Evolutionary conservation across 2,888 invertebrate genomes (phyloP).

Genomic region (Chrysotoxum bicinctum): DNA sequence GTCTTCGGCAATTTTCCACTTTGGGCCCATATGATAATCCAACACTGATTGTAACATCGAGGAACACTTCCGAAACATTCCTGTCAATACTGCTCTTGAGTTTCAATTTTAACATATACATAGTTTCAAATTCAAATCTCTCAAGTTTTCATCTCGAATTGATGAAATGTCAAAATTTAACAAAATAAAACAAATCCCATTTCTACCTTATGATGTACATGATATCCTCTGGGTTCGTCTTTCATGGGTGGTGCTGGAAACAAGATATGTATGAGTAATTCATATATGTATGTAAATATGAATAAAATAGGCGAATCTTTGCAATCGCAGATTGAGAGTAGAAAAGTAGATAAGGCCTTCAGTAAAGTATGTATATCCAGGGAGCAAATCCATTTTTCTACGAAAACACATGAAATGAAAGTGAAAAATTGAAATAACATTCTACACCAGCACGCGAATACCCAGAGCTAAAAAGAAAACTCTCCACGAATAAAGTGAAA

Average conservation of each 20-base stretch:
- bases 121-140: too few species aligned
- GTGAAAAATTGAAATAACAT: slow-evolving; percentile 62
- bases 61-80: too few species aligned
- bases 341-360: neutral
- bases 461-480: slow-evolving; percentile 12
- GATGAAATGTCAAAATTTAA: neutral
- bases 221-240: neutral
- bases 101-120: too few species aligned
- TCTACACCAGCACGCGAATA: slow-evolving; percentile 33
- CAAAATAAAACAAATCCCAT: neutral
- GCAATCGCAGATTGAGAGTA: slow-evolving; percentile 6
- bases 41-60: too few species aligned
- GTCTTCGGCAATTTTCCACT: too few species aligned
- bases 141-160: neutral
- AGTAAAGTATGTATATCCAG: neutral
- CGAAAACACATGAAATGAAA: slow-evolving; percentile 21
- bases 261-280: neutral
- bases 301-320: slow-evolving; percentile 45
- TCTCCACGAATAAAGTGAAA: slow-evolving; percentile 54
- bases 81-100: too few species aligned
- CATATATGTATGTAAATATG: slow-evolving; percentile 41
- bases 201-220: neutral
- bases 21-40: too few species aligned
- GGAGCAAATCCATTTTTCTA: slow-evolving; percentile 40
- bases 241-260: neutral